A percentile compares a stretch with the other conserved stretches of the same genome.
These are phyloP conservation scores for Siphamia tubifer DNA, from an alignment of 2,113 vertebrate species.

Conservation along the genomic window DNA sequence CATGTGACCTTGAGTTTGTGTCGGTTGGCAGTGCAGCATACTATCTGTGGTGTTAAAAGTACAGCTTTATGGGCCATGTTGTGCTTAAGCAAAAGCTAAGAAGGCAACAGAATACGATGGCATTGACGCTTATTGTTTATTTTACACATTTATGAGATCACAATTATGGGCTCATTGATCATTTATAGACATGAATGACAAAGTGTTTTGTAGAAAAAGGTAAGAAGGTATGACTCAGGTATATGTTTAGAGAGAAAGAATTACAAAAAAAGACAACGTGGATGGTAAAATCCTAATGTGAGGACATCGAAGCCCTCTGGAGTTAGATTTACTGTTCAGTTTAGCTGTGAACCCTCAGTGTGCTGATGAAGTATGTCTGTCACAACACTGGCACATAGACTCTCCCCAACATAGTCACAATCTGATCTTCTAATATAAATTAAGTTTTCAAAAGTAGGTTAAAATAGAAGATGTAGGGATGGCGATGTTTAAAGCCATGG, in stretches of 20 bases:
- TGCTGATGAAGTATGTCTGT: constrained; percentile 6
- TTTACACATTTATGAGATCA: too few species aligned
- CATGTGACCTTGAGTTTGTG: constrained; percentile 28
- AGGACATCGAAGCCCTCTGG: constrained; percentile 17
- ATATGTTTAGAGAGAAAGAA: not conserved
- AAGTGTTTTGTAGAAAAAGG: too few species aligned
- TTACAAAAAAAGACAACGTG: constrained; percentile 3
- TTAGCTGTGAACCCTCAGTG: constrained; percentile 22
- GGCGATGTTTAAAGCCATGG: not conserved
- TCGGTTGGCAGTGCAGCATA: constrained; percentile 27
- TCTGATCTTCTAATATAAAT: constrained; percentile 23
- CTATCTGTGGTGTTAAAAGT: constrained; percentile 27
- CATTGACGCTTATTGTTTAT: not conserved
- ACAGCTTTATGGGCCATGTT: not conserved
- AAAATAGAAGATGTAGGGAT: not conserved
- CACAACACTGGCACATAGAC: not conserved
- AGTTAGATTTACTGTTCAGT: constrained; percentile 27
- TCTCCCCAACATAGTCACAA: not conserved
- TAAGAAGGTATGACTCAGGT: too few species aligned
- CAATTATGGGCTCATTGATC: too few species aligned
- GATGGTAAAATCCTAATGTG: constrained; percentile 16
- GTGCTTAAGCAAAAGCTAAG: constrained; percentile 16
- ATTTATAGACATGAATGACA: too few species aligned
- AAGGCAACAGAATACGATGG: not conserved
- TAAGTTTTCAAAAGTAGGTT: not conserved